Evolutionary conservation across 1,140 invertebrate genomes (phyloP), one percentile per base, ranked within the genome.

Genomic region (Drosophila lowei): DNA sequence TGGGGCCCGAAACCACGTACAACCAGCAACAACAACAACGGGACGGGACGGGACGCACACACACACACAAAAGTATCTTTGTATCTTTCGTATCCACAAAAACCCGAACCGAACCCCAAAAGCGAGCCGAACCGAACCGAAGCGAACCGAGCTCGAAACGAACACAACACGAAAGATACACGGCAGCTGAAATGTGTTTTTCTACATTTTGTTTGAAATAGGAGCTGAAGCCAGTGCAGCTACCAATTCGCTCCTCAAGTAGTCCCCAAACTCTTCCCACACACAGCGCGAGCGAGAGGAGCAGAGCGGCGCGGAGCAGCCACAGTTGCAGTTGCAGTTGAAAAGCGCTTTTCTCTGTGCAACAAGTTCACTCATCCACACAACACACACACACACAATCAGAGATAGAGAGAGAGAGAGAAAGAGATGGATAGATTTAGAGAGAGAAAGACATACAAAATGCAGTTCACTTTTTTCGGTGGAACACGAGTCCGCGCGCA

Each of bases 191-290:
- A 89, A 88, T 88, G 84, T 88, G 88, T 91, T 90, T 90, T 90
- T 84, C 86, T 90, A 89, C 83, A 90, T 90, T 90, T 88, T 90
- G 90, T 90, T 90, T 90, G 89, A 90, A 90, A 90, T 90, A 90
- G 89, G 90, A 90, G 89, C 90, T 90, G 90, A 90, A 90, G 90
- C 89, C 83, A 90, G 89, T 90, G 90, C 89, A 90, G 89, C 90
- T 90, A 90, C 90, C 90, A 90, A 90, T 85, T 90, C 86, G 90
- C 90, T 90, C 90, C 90, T 90, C 90, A 90, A 90, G 90, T 90
- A 90, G 90, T 90, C 89, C 79, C 89, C 86, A 84, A 90, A 85
- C 89, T 90, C 90, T 90, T 90, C 90, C 90, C 90, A 90, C 90
- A 90, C 90, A 84, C 79, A 77, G 4, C 34, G 34, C 34, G 34